phyloP scores from a whole-genome alignment of 1,140 invertebrate species.

The Drosophila lacertosa region DNA sequence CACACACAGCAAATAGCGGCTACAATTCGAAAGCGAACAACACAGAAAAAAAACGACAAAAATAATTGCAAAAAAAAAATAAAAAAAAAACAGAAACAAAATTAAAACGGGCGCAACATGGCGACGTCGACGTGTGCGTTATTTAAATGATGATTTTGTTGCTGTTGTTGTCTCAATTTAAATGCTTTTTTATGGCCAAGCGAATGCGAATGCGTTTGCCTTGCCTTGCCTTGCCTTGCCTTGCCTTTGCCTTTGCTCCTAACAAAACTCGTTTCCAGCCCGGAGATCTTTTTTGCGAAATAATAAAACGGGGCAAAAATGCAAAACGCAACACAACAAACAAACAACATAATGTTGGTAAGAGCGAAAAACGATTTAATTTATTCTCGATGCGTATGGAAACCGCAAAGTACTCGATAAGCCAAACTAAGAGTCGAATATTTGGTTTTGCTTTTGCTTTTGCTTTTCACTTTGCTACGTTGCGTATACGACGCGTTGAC shows the following conservation, averaged over 20 bases:
- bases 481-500: constrained; percentile 62
- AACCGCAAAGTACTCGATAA: constrained; percentile 30
- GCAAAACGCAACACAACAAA: constrained; percentile 50
- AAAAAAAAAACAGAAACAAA: constrained; percentile 36
- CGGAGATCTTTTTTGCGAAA: constrained; percentile 29
- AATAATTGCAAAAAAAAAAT: constrained; percentile 67
- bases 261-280: constrained; percentile 61
- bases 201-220: constrained; percentile 41
- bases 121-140: constrained; percentile 67
- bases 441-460: constrained; percentile 30
- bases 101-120: constrained; percentile 62
- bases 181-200: constrained; percentile 67
- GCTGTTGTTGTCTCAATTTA: constrained; percentile 67
- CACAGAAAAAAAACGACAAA: constrained; percentile 41
- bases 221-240: constrained; percentile 42
- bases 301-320: constrained; percentile 29
- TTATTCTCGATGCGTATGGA: constrained; percentile 70
- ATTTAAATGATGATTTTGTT: constrained; percentile 78
- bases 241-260: no score
- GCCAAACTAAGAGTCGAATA: neutral
- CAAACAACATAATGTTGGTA: constrained; percentile 21
- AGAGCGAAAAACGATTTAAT: constrained; percentile 59
- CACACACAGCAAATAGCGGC: constrained; percentile 57
- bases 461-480: constrained; percentile 27
- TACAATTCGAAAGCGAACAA: constrained; percentile 64